Percentiles rank a stretch among this genome's conserved stretches.
These are phyloP conservation scores for Azemiops feae DNA, from an alignment of 2,113 vertebrate species.

Conservation along the genomic window DNA sequence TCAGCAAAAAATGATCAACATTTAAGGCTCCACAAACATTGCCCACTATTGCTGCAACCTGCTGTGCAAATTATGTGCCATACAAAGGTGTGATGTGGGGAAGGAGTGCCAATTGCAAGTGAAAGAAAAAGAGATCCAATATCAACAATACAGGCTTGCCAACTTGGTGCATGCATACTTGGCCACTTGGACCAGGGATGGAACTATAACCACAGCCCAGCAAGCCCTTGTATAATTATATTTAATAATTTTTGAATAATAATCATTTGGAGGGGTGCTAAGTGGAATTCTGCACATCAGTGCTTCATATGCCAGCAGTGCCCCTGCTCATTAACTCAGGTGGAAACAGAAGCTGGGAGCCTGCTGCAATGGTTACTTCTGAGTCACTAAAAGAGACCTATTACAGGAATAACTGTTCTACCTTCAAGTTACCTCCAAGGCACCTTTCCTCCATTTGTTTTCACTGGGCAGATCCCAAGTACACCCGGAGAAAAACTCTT, in stretches of 20 bases:
- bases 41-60: not conserved
- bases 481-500: not conserved
- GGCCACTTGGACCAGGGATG: not conserved
- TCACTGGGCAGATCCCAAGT: not conserved
- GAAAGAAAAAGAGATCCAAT: not conserved
- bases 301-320: not conserved
- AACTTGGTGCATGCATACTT: not conserved
- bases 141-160: not conserved
- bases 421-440: not conserved
- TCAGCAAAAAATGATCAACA: not conserved
- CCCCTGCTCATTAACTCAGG: not conserved
- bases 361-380: not conserved
- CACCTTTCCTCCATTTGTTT: not conserved
- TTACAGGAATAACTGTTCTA: not conserved
- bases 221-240: not conserved
- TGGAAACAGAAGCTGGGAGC: not conserved
- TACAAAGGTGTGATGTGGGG: not conserved
- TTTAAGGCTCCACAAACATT: not conserved
- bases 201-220: not conserved
- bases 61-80: not conserved
- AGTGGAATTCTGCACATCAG: not conserved
- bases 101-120: not conserved
- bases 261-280: not conserved
- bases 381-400: not conserved
- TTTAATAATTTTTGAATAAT: not conserved